A percentile compares a stretch with the other conserved stretches of the same genome.
These are phyloP conservation scores for Pocillopora verrucosa DNA, from an alignment of 64 coral and sea anemone species.

Conservation along the genomic window DNA sequence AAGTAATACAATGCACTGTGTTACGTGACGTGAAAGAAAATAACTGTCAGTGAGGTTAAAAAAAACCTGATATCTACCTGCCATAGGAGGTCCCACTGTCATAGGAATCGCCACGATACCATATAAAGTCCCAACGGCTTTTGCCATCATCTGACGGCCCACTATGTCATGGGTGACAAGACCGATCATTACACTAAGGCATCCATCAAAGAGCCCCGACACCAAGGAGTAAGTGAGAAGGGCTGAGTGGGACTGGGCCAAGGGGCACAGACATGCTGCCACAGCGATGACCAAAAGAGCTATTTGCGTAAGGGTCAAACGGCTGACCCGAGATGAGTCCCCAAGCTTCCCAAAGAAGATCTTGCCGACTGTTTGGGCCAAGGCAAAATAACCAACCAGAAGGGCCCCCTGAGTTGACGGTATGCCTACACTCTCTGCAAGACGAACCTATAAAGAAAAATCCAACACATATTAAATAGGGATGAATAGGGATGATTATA, in stretches of 20 bases:
- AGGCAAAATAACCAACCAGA: constrained; percentile 68
- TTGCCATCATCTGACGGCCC: constrained; percentile 70
- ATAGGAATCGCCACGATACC: constrained; percentile 68
- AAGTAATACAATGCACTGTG: neutral
- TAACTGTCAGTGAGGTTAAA: neutral
- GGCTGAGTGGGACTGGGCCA: constrained; percentile 55
- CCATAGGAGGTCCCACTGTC: constrained; percentile 73
- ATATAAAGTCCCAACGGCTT: constrained; percentile 64
- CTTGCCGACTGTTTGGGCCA: constrained; percentile 80
- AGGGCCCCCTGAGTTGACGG: constrained; percentile 57
- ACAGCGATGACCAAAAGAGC: constrained; percentile 63
- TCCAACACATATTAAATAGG: constrained; percentile 4
- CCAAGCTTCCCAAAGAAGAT: constrained; percentile 73
- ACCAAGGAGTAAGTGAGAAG: constrained; percentile 58
- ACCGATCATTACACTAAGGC: constrained; percentile 52
- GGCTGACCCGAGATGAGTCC: constrained; percentile 39
- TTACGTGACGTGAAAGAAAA: neutral
- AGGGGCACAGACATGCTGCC: constrained; percentile 67
- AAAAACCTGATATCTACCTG: constrained; percentile 32
- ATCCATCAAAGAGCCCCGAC: constrained; percentile 59
- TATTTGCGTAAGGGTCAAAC: constrained; percentile 55
- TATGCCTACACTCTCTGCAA: constrained; percentile 68
- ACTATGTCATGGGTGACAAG: constrained; percentile 87
- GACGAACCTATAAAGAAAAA: constrained; percentile 64
- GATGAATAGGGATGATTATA: neutral